Evolutionary conservation across 2,888 invertebrate species (phyloP).

Genomic region (Epinotia bilunana): DNA sequence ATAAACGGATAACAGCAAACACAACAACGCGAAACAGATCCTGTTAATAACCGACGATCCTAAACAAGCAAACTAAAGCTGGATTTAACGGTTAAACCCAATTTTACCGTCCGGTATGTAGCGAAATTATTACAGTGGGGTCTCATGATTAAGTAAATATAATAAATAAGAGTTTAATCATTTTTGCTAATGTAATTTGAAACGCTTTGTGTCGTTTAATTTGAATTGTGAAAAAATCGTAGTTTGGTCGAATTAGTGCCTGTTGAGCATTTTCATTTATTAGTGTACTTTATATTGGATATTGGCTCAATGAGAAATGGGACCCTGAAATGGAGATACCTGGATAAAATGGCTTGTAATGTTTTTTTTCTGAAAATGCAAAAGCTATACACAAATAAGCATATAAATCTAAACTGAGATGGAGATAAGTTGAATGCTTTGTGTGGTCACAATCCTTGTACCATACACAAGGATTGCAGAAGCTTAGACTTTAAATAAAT

Average conservation of each 20-base stretch:
- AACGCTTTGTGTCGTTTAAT: neutral
- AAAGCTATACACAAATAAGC: too few species aligned
- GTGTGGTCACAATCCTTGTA: too few species aligned
- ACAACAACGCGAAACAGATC: conserved; percentile 44
- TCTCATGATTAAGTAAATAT: conserved; percentile 11
- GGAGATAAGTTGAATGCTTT: too few species aligned
- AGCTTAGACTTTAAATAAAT: too few species aligned
- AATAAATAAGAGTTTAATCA: conserved; percentile 8
- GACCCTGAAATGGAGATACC: too few species aligned
- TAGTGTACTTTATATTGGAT: too few species aligned
- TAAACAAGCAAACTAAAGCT: conserved; percentile 55
- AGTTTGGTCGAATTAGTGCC: neutral
- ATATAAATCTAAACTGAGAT: too few species aligned
- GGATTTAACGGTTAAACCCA: conserved; percentile 49
- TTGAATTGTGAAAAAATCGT: neutral
- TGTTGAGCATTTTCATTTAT: neutral
- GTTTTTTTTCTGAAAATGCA: too few species aligned
- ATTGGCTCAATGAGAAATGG: too few species aligned
- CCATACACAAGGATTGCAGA: too few species aligned
- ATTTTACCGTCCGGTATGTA: conserved; percentile 32
- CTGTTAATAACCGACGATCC: conserved; percentile 48
- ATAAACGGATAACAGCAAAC: conserved; percentile 37
- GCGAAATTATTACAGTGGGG: conserved; percentile 32
- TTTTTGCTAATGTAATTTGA: neutral
- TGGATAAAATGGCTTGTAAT: too few species aligned